phyloP scores from a whole-genome alignment of 92 coral and sea anemone genomes.

The Metridium senile region DNA sequence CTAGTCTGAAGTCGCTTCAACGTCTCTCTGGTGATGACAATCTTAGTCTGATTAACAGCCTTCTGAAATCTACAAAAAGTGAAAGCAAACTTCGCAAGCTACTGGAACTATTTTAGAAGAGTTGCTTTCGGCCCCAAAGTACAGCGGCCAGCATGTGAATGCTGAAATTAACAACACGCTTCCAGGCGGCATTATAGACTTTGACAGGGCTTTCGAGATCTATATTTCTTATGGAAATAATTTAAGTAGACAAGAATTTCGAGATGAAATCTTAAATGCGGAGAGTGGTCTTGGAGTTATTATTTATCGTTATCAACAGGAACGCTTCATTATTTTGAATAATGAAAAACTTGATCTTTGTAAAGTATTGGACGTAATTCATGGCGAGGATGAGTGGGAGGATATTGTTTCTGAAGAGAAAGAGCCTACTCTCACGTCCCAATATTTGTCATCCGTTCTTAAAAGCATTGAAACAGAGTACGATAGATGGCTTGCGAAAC shows the following conservation, averaged over 20 bases:
- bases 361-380: slow-evolving; percentile 24
- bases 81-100: slow-evolving; percentile 21
- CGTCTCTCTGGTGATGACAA: slow-evolving; percentile 21
- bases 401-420: slow-evolving; percentile 23
- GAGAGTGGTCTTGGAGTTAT: slow-evolving; percentile 27
- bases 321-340: slow-evolving; percentile 36
- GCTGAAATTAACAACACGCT: slow-evolving; percentile 24
- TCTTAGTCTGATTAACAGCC: slow-evolving; percentile 19
- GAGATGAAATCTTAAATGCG: slow-evolving; percentile 8
- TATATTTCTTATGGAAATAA: slow-evolving; percentile 1
- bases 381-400: slow-evolving; percentile 36
- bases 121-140: slow-evolving; percentile 21
- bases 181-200: slow-evolving; percentile 25
- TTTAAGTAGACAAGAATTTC: slow-evolving; percentile 25
- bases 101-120: slow-evolving; percentile 33
- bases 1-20: slow-evolving; percentile 16
- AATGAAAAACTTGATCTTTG: slow-evolving; percentile 37
- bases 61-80: slow-evolving; percentile 14
- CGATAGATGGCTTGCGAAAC: slow-evolving; percentile 45
- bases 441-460: slow-evolving; percentile 42
- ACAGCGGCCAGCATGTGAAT: slow-evolving; percentile 1
- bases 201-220: slow-evolving; percentile 31
- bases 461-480: slow-evolving; percentile 55
- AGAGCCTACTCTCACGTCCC: slow-evolving; percentile 30
- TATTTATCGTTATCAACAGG: slow-evolving; percentile 16